Conservation (phyloP, 2,113 vertebrate genomes). For the Elaphurus davidianus region DNA sequence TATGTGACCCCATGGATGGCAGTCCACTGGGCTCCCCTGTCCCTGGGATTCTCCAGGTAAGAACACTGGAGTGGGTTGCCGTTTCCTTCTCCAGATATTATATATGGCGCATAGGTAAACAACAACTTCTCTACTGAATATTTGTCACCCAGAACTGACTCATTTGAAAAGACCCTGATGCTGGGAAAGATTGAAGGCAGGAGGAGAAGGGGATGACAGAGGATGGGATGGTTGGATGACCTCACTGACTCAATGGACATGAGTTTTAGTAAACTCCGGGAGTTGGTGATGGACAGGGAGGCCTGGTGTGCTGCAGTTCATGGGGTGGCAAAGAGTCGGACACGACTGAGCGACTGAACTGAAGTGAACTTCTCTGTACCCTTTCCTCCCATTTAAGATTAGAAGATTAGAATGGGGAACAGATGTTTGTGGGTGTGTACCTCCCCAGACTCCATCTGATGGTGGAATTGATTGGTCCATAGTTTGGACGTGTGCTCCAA, state of each 20-base stretch:
- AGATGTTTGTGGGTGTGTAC: not conserved
- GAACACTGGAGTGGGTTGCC: not conserved
- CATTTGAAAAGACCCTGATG: not conserved
- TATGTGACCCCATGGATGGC: not conserved
- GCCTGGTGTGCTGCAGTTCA: not conserved
- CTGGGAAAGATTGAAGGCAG: not conserved
- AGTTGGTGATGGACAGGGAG: not conserved
- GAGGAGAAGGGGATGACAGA: not conserved
- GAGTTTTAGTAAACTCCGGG: not conserved
- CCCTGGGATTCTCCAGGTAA: not conserved
- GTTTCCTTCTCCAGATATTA: not conserved
- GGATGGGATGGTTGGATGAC: not conserved
- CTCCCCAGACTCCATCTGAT: not conserved
- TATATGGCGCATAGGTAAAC: not conserved
- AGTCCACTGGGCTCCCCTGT: not conserved
- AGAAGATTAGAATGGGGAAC: not conserved
- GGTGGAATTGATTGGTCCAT: not conserved
- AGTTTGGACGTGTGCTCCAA: not conserved
- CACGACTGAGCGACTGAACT: not conserved
- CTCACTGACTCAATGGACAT: not conserved
- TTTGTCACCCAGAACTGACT: not conserved
- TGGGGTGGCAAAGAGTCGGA: not conserved
- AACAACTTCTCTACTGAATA: not conserved
- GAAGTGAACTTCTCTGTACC: not conserved
- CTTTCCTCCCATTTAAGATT: not conserved